A percentile compares a stretch with the other conserved stretches of the same genome.
These are phyloP conservation scores for Lordiphosa andalusiaca DNA, from an alignment of 2,888 invertebrate genomes.

Conservation along the genomic window DNA sequence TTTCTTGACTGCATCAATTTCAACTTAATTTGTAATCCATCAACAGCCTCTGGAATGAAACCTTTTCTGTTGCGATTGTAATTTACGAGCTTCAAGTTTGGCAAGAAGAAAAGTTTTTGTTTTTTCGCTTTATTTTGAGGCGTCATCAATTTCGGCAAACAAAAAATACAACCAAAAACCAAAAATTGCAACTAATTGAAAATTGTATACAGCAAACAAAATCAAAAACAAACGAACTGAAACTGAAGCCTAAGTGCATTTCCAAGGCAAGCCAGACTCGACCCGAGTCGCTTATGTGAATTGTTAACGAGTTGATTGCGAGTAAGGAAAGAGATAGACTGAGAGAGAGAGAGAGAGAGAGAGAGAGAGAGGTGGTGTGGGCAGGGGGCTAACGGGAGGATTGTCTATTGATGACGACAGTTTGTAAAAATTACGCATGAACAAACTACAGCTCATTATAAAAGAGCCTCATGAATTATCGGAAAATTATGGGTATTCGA, in stretches of 20 bases:
- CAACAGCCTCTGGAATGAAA: conserved; percentile 39
- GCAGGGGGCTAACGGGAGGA: background rate
- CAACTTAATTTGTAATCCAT: conserved; percentile 64
- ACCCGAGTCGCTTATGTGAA: conserved; percentile 40
- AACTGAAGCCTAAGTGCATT: conserved; percentile 70
- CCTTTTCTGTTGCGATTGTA: conserved; percentile 29
- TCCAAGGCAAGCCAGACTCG: conserved; percentile 63
- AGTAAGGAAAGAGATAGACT: background rate
- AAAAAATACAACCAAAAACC: conserved; percentile 4
- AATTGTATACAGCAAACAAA: conserved; percentile 48
- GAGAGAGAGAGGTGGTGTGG: background rate
- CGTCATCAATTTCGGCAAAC: conserved; percentile 64
- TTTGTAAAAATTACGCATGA: conserved; percentile 66
- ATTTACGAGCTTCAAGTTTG: conserved; percentile 27
- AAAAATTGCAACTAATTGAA: conserved; percentile 65
- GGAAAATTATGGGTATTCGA: conserved; percentile 6
- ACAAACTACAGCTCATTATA: conserved; percentile 64
- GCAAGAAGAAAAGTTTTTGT: conserved; percentile 19
- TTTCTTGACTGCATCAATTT: conserved; percentile 54
- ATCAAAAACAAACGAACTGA: conserved; percentile 11
- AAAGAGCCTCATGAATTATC: conserved; percentile 40
- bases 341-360: background rate
- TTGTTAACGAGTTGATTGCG: conserved; percentile 50
- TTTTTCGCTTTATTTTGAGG: conserved; percentile 14
- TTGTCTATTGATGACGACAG: conserved; percentile 64